A percentile compares a stretch with the other conserved stretches of the same genome.
Evolutionary conservation across 1,140 invertebrate species (phyloP).

Genomic region (Bombus huntii): DNA sequence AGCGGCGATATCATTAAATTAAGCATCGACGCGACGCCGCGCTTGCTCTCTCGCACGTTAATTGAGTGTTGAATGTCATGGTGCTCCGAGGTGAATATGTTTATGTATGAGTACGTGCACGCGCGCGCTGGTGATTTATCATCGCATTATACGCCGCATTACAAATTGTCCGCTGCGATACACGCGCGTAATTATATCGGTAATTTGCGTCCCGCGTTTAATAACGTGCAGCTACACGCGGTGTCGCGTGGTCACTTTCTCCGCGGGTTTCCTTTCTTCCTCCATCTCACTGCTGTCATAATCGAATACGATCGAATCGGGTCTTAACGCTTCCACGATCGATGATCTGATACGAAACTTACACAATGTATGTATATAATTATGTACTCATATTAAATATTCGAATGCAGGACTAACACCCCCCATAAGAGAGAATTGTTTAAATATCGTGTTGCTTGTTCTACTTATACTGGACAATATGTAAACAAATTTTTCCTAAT

Average conservation of each 20-base stretch:
- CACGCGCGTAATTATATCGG: conserved; percentile 66
- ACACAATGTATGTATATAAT: no score
- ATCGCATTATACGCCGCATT: conserved; percentile 68
- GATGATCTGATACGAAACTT: background rate
- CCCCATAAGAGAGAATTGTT: no score
- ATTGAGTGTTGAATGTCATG: conserved; percentile 67
- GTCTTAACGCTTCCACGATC: conserved; percentile 5
- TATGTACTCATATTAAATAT: no score
- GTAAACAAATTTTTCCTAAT: no score
- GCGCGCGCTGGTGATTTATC: conserved; percentile 62
- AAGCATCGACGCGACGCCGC: conserved; percentile 44
- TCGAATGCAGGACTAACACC: no score
- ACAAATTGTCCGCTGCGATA: conserved; percentile 65
- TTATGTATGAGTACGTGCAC: conserved; percentile 62
- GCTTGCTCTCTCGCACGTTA: conserved; percentile 49
- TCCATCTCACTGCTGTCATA: background rate
- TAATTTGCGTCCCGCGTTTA: conserved; percentile 62
- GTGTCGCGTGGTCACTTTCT: conserved; percentile 45
- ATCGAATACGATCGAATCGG: background rate
- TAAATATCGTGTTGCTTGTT: no score
- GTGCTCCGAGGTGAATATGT: conserved; percentile 65
- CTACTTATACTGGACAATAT: no score
- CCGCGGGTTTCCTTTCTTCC: background rate
- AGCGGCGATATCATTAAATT: conserved; percentile 62
- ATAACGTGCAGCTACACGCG: conserved; percentile 35